phyloP scores from a whole-genome alignment of 2,888 invertebrate species.

The Tenthredo mesomela region DNA sequence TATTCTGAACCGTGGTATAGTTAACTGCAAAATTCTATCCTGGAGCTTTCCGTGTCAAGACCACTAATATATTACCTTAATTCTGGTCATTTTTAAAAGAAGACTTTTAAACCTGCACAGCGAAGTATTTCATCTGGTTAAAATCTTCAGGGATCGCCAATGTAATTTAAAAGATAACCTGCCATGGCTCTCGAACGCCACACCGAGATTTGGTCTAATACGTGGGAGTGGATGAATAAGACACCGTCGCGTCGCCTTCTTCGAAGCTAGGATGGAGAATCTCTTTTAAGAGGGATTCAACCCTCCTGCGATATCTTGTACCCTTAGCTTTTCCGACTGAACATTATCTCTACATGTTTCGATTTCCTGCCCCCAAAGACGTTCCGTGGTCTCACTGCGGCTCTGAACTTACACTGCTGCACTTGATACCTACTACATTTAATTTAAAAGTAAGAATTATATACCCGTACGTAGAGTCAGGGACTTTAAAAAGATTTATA shows the following conservation, averaged over 20 bases:
- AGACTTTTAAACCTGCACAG: not conserved
- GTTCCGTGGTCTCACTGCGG: not conserved
- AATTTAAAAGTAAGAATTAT: slow-evolving; percentile 3
- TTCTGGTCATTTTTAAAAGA: slow-evolving; percentile 45
- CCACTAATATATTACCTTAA: slow-evolving; percentile 32
- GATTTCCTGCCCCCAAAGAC: not conserved
- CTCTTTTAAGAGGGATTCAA: slow-evolving; percentile 45
- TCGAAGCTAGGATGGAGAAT: slow-evolving; percentile 12
- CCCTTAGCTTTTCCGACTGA: not conserved
- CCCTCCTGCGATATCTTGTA: not conserved
- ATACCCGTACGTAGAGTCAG: not conserved
- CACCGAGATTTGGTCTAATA: slow-evolving; percentile 33
- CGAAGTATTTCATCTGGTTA: slow-evolving; percentile 33
- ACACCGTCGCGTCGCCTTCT: slow-evolving; percentile 41
- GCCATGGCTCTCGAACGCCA: slow-evolving; percentile 8
- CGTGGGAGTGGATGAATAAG: slow-evolving; percentile 48
- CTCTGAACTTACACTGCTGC: not conserved
- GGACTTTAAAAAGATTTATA: slow-evolving; percentile 9
- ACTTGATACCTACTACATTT: not conserved
- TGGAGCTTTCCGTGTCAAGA: slow-evolving; percentile 29
- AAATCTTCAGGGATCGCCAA: slow-evolving; percentile 41
- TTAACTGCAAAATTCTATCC: not conserved
- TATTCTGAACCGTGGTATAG: not conserved
- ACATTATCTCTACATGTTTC: slow-evolving; percentile 3
- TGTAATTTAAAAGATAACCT: slow-evolving; percentile 52